Evolutionary conservation across 2,888 invertebrate species (phyloP).

Genomic region (Ophraella communa): DNA sequence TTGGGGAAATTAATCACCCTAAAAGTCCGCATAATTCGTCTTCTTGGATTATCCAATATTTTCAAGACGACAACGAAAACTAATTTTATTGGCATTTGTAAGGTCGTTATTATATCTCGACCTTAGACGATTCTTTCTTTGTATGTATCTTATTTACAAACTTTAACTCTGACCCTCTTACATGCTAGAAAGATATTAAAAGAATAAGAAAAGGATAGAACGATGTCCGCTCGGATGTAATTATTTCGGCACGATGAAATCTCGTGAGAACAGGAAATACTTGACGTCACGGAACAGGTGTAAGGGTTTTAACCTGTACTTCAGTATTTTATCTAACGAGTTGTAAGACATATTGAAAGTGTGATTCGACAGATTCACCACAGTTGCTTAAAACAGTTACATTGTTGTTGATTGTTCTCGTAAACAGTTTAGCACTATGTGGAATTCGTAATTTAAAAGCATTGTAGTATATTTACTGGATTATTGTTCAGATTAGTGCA

Average conservation of each 20-base stretch:
- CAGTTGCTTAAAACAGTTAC: too few relatives aligned
- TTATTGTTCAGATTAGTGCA: too few relatives aligned
- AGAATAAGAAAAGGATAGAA: slow-evolving; percentile 26
- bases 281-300: slow-evolving; percentile 58
- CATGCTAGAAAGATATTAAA: slow-evolving; percentile 22
- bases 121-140: neutral
- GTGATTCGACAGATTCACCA: neutral
- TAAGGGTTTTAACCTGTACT: slow-evolving; percentile 53
- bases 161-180: slow-evolving; percentile 32
- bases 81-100: too few relatives aligned
- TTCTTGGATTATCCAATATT: too few relatives aligned
- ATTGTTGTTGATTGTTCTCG: too few relatives aligned
- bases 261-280: slow-evolving; percentile 60
- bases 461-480: too few relatives aligned
- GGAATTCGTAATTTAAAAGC: too few relatives aligned
- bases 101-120: too few relatives aligned
- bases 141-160: neutral
- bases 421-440: too few relatives aligned
- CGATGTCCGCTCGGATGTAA: slow-evolving; percentile 56
- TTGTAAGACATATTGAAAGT: slow-evolving; percentile 8
- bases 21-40: too few relatives aligned
- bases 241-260: slow-evolving; percentile 60
- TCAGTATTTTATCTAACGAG: slow-evolving; percentile 23
- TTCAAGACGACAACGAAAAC: too few relatives aligned
- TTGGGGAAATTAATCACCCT: too few relatives aligned